Base-by-base conservation (phyloP, 2,888 invertebrate genomes). In the Dioctria rufipes region DNA sequence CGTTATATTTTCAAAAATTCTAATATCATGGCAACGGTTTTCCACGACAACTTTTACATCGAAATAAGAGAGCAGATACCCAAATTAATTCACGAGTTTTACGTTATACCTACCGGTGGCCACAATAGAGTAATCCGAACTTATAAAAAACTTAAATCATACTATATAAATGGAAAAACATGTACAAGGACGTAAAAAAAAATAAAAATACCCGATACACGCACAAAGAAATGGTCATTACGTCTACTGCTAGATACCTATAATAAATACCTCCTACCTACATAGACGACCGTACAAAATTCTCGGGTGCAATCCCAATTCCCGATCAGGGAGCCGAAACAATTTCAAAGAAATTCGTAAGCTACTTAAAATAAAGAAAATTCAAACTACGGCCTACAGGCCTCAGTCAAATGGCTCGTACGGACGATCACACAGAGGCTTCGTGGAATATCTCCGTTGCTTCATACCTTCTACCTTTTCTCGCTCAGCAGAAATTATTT, bases 131-230 rank as follows among this genome's bases (percentile, higher is more conserved):
- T n/a, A n/a, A n/a, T n/a, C n/a, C n/a, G n/a, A n/a, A n/a, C n/a
- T n/a, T n/a, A n/a, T n/a, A n/a, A n/a, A n/a, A n/a, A n/a, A n/a
- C n/a, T n/a, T n/a, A n/a, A n/a, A 11, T 3, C 37, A 43, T 25
- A 69, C 37, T 43, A 51, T n/a, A n/a, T 11, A 54, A 73, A 9
- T 78, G 73, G 65, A 80, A 78, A 73, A 77, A 63, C 42, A 80
- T 81, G 63, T 49, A 65, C 67, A 58, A 37, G 2, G 83, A 84
- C 43, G 51, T 73, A 3, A 80, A 80, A n/a, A 73, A 49, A 25
- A 78, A 80, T 51, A 78, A 80, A 61, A 63, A 40, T 11, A 46
- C 54, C 43, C 4, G 11, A 25, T 71, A 49, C 25, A 66, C 39
- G 9, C 80, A 66, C 43, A 11, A 60, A 49, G 78, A 80, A 37